Evolutionary conservation across 2,113 vertebrate genomes (phyloP), one percentile per base, ranked within the genome.

Genomic region (Nanorana parkeri): DNA sequence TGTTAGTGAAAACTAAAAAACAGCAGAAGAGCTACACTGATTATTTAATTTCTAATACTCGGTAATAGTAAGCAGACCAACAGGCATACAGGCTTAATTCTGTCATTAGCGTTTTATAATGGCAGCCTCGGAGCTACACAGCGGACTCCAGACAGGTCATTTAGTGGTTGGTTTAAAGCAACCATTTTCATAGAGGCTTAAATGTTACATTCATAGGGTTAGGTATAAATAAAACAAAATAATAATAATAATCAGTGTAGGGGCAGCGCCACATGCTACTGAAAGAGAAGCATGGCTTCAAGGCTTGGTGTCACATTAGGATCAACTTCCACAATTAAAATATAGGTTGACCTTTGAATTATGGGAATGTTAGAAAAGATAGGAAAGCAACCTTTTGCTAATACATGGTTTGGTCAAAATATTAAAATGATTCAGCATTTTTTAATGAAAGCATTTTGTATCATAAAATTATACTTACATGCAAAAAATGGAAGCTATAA

Each of bases 141-240:
- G 89, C 90, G 92, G 90, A 91, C 90, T 91, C 91, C 93, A 92
- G 90, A 88, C 86, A 91, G 87, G 89, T 89, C 90, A 91, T 93
- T 93, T 93, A 92, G 90, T 89, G 92, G 87, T 90, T 93, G 91
- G 92, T 93, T 93, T 93, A 93, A 87, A 90, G 92, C 93, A 92
- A 82, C 84, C 87, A 89, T 92, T 92, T 93, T 88, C 29, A 89
- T n/a, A n/a, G 87, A 82, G 86, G 87, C 87, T 91, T 88, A 88
- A 84, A 84, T 73, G 64, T 89, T 86, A 90, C 80, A 89, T 80
- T 76, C 32, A 78, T 4, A 79, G 77, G 88, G 86, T 5, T 84
- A 83, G 6, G 6, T 4, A 36, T 4, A 36, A 36, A 36, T 4
- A 4, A 4, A 3, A 36, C 3, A 36, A 3, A 3, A 36, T 4